Evolutionary conservation across 2,113 vertebrate species (phyloP).

Genomic region (Etheostoma cragini): DNA sequence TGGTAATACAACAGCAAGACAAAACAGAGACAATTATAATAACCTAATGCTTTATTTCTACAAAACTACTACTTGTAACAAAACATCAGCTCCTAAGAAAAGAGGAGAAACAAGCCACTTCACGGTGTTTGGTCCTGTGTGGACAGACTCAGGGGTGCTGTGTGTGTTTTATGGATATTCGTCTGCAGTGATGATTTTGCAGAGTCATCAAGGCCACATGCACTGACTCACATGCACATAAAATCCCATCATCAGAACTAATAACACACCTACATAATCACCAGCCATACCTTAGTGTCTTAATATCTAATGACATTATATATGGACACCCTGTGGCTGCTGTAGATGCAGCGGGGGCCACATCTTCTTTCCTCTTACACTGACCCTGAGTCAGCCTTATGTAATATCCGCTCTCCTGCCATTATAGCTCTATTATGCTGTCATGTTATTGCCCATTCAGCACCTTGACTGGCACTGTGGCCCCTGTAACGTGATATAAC

Average conservation of each 20-base stretch:
- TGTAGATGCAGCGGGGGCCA: conserved; percentile 14
- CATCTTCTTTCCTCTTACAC: conserved; percentile 13
- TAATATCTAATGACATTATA: conserved; percentile 21
- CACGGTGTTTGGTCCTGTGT: not conserved
- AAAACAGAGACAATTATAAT: not conserved
- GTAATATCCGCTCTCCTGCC: conserved; percentile 31
- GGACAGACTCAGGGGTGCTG: not conserved
- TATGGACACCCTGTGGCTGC: conserved; percentile 5
- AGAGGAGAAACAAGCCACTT: not conserved
- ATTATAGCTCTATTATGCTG: conserved; percentile 46
- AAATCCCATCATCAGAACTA: conserved; percentile 26
- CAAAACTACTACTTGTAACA: not conserved
- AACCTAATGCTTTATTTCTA: not conserved
- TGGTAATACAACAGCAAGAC: not conserved
- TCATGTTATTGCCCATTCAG: conserved; percentile 52
- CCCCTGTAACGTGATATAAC: conserved; percentile 52
- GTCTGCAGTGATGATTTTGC: conserved; percentile 31
- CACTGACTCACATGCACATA: not conserved
- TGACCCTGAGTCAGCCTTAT: conserved; percentile 51
- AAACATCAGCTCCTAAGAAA: not conserved
- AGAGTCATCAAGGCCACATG: conserved; percentile 16
- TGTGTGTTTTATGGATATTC: conserved; percentile 10
- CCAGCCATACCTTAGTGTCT: conserved; percentile 27
- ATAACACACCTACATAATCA: conserved; percentile 35
- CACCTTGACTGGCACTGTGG: conserved; percentile 31